Base-by-base conservation (phyloP, 1,140 invertebrate genomes). In the Drusus annulatus region DNA sequence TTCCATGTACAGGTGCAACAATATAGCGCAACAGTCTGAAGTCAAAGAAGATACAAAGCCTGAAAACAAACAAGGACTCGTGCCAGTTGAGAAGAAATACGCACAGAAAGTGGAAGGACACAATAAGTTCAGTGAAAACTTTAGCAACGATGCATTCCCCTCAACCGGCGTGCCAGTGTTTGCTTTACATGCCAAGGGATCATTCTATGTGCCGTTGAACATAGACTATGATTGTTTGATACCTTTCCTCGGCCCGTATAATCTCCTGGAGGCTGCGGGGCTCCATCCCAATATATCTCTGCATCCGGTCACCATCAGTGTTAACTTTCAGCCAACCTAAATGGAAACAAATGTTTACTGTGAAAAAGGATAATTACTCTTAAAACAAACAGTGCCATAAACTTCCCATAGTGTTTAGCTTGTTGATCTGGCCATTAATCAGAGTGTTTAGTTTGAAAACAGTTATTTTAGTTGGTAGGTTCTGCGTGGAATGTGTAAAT, bases 141-240 rank as follows among this genome's bases (percentile, higher is more conserved):
- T 58, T 8, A 19, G 28, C 3, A 17, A 23, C 10, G 52, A 17
- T n/a, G 16, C 17, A 8, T 31, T 54, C 5, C 10, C 76, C 19
- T 45, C 80, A 36, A 54, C 80, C 4, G 80, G 80, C 19, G 81
- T 84, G 19, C 83, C 83, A 5, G 79, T 84, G 63, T 84, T 84
- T 51, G 83, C 83, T 0, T 88, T 97, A 0, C 95, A 97, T 87
- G 93, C 95, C 23, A 91, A 94, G 87, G 96, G 97, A 17, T 93
- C 95, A n/a, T 98, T 95, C 86, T 98, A 98, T 87, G 92, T 98
- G 68, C 97, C 97, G 4, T 87, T 98, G 56, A 96, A 95, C n/a
- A 91, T 98, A 16, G 96, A 97, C 81, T 93, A 94, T 68, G 91
- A 94, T 17, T 88, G 94, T 16, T 86, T 98, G 17, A 87, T 94